Conservation (phyloP, 2,888 invertebrate species). For the Zygogramma bicolorata region DNA sequence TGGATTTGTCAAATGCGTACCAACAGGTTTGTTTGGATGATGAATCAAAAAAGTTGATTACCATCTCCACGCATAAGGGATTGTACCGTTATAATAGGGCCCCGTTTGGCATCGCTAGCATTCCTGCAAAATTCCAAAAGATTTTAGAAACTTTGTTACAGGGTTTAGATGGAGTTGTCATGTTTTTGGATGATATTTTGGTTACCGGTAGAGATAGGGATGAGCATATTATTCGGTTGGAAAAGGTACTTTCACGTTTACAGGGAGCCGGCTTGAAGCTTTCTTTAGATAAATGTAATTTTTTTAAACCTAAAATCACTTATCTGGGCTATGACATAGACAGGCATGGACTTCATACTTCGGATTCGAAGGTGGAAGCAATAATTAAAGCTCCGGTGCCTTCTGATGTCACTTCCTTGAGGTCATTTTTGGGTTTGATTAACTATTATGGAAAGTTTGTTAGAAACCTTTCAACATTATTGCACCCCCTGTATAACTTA, state of each 20-base stretch:
- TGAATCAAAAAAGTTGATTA: slow-evolving; percentile 14
- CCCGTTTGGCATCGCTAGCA: background rate
- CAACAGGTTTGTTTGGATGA: no score
- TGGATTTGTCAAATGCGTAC: slow-evolving; percentile 29
- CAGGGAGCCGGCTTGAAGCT: background rate
- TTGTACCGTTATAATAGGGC: no score
- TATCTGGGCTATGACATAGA: no score
- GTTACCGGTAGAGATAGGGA: background rate
- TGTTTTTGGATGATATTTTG: slow-evolving; percentile 25
- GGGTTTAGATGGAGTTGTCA: slow-evolving; percentile 8
- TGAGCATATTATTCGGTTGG: background rate
- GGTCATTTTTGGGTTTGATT: background rate
- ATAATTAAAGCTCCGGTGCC: background rate
- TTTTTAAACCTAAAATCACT: background rate
- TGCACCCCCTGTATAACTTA: slow-evolving; percentile 31
- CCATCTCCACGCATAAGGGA: slow-evolving; percentile 22
- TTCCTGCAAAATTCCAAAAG: slow-evolving; percentile 1
- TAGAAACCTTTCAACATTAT: slow-evolving; percentile 43
- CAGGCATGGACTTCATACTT: no score
- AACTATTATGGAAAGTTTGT: slow-evolving; percentile 55
- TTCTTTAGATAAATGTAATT: slow-evolving; percentile 7
- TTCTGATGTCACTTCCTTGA: background rate
- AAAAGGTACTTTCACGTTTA: background rate
- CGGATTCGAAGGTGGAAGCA: no score
- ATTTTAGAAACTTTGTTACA: slow-evolving; percentile 11